Conservation (phyloP, 92 coral and sea anemone species). For the Palythoa heliodiscus region DNA sequence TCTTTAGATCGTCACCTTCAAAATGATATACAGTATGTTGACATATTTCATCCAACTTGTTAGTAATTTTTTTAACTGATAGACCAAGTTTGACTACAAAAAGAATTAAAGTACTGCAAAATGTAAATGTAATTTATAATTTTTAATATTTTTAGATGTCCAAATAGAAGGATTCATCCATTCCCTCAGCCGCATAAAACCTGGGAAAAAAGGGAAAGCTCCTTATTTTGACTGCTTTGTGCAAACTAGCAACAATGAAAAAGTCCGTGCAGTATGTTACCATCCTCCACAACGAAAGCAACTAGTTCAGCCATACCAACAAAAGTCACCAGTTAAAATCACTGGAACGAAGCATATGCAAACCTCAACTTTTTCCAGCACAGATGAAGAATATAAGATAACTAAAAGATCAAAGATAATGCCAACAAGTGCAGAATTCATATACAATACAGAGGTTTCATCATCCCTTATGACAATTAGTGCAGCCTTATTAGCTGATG, state of each 20-base stretch:
- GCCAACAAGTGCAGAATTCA: conserved; percentile 52
- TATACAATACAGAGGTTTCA: conserved; percentile 41
- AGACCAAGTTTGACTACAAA: conserved; percentile 4
- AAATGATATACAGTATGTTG: conserved; percentile 3
- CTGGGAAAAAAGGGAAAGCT: conserved; percentile 6
- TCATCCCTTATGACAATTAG: conserved; percentile 43
- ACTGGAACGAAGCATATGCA: conserved; percentile 23
- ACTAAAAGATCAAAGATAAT: conserved; percentile 45
- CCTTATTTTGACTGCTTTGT: conserved; percentile 11
- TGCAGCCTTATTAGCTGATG: conserved; percentile 55
- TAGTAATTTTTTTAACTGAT: conserved; percentile 7
- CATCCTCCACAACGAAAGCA: conserved; percentile 4
- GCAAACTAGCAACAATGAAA: conserved; percentile 18
- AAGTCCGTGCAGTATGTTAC: conserved; percentile 41
- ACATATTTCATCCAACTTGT: conserved; percentile 6
- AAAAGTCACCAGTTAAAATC: conserved; percentile 48
- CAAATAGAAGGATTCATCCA: conserved; percentile 13
- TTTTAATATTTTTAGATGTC: conserved; percentile 11
- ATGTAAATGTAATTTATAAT: conserved; percentile 6
- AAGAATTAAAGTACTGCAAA: conserved; percentile 2
- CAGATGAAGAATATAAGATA: conserved; percentile 43
- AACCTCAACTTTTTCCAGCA: conserved; percentile 44
- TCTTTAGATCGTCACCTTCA: conserved; percentile 11
- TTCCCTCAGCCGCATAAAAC: conserved; percentile 16
- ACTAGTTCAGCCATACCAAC: conserved; percentile 39